These are phyloP conservation scores for Macropis europaea DNA, from an alignment of 2,888 invertebrate species.

Conservation along the genomic window DNA sequence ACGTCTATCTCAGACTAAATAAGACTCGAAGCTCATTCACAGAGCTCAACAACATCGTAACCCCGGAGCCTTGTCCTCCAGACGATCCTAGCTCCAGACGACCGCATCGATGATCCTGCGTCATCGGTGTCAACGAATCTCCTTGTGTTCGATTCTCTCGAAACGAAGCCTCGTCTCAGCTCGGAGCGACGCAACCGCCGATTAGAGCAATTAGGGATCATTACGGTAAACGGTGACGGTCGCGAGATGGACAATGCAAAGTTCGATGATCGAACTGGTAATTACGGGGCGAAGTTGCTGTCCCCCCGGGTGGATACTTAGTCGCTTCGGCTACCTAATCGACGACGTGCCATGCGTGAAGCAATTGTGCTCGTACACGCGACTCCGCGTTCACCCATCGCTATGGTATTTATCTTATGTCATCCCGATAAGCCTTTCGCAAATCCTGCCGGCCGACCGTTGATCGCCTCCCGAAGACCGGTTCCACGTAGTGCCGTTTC, in stretches of 20 bases:
- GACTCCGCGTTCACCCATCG: background rate
- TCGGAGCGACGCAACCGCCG: background rate
- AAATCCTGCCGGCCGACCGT: background rate
- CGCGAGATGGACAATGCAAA: background rate
- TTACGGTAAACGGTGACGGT: background rate
- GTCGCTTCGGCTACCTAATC: background rate
- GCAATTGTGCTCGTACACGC: background rate
- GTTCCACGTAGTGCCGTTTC: constrained; percentile 19
- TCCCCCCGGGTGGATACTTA: background rate
- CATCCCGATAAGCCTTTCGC: background rate
- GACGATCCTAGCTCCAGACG: too few relatives aligned
- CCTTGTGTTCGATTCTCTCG: constrained; percentile 18
- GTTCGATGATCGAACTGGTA: background rate
- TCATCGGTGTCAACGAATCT: background rate
- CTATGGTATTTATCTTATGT: background rate
- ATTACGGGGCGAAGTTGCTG: background rate
- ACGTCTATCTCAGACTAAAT: too few relatives aligned
- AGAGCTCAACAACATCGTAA: too few relatives aligned
- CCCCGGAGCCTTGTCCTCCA: too few relatives aligned
- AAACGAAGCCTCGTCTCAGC: background rate
- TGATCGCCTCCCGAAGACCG: background rate
- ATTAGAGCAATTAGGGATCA: background rate
- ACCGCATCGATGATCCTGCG: too few relatives aligned
- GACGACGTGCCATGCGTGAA: background rate
- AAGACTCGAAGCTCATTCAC: too few relatives aligned